Evolutionary conservation across 2,888 invertebrate species (phyloP), one percentile per base, ranked within the genome.

Genomic region (Scrobipalpa costella): DNA sequence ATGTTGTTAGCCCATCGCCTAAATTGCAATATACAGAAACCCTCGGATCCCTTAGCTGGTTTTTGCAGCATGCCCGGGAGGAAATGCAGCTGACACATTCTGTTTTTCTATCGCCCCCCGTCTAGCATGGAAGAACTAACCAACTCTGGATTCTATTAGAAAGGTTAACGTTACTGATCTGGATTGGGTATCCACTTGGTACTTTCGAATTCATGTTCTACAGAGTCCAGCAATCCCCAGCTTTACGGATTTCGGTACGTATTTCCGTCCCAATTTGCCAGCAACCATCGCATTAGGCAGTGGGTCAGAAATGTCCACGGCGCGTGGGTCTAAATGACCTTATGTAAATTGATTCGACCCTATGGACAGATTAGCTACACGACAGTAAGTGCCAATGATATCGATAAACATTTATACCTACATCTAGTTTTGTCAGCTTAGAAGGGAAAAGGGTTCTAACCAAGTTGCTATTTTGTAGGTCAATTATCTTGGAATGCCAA

Each of bases 371-470:
- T 59, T 59, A 59, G 33, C 27, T 58, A 15, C 11, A 33, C n/a
- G 27, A 44, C 59, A 11, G 21, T 36, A 57, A 59, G 40, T 44
- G 59, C n/a, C 59, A 59, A 59, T 44, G 44, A 44, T 27, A 27
- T n/a, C 47, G 11, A 59, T 59, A 44, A 44, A 59, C 59, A 44
- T 59, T 59, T 59, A 59, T 27, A 59, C 59, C 44, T 59, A 59
- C 59, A 59, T 59, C 33, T n/a, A 21, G 50, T 11, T 21, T 52
- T 11, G 50, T n/a, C 44, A 44, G 15, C n/a, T 44, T 44, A 44
- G n/a, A 44, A n/a, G 3, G n/a, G 5, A 44, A 13, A 40, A 27
- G 27, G 27, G 27, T 27, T 27, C 27, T 27, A 27, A 5, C 27
- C 2, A 27, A 27, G 27, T 27, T 27, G 27, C 5, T 27, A 27